Conservation (phyloP, 2,113 vertebrate species). For the Hyla sarda region DNA sequence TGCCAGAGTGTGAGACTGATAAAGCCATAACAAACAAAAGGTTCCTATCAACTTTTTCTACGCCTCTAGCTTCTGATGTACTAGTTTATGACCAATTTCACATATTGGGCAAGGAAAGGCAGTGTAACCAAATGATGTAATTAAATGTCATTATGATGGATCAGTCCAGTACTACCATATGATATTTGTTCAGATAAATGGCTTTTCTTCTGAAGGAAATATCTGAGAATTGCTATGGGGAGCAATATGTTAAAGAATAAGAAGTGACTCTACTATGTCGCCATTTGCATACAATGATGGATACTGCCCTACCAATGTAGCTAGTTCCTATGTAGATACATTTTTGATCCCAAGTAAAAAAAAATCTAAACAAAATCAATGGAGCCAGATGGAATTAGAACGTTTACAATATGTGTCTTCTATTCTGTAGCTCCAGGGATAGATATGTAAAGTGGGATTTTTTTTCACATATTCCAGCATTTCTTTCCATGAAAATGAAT, state of each 20-base stretch:
- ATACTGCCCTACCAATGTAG: conserved; percentile 65
- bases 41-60: not conserved
- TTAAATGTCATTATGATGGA: conserved; percentile 19
- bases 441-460: conserved; percentile 61
- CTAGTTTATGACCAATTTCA: not conserved
- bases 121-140: not conserved
- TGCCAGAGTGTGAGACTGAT: too few species aligned
- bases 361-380: conserved; percentile 62
- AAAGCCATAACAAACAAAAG: too few species aligned
- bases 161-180: not conserved
- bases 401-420: conserved; percentile 59
- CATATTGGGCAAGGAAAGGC: not conserved
- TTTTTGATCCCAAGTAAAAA: conserved; percentile 65
- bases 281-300: conserved; percentile 65
- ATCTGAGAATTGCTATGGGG: conserved; percentile 37
- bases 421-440: conserved; percentile 66
- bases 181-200: not conserved
- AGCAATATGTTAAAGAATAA: conserved; percentile 53
- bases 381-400: conserved; percentile 63
- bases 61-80: not conserved
- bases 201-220: conserved; percentile 35
- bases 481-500: conserved; percentile 71
- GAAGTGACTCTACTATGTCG: conserved; percentile 51
- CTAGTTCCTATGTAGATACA: conserved; percentile 64
- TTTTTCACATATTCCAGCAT: conserved; percentile 32